Conservation (phyloP, 2,113 vertebrate species). For the Dicrurus megarhynchus region DNA sequence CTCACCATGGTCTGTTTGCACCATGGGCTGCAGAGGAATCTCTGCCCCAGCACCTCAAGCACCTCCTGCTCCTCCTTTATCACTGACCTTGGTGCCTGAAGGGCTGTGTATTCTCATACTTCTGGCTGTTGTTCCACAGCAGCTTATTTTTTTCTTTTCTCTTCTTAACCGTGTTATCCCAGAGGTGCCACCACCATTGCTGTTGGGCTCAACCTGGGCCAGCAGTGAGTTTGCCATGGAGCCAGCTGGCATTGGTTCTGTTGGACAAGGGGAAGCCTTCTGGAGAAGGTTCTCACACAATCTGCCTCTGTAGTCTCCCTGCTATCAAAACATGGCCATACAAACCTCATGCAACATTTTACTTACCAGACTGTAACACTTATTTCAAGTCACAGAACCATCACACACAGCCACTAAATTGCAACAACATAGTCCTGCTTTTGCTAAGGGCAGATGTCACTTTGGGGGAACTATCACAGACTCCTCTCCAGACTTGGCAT, state of each 20-base stretch:
- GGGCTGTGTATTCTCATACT: background rate
- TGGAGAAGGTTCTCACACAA: background rate
- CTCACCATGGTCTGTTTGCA: background rate
- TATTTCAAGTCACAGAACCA: background rate
- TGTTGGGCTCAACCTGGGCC: background rate
- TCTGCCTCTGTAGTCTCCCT: background rate
- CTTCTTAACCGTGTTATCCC: background rate
- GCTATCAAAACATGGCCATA: background rate
- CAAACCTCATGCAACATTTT: background rate
- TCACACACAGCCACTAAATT: background rate
- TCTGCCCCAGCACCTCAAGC: background rate
- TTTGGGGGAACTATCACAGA: background rate
- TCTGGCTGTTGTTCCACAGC: background rate
- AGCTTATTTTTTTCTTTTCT: background rate
- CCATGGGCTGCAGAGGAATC: accelerated
- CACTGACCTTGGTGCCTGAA: background rate
- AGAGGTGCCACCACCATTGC: background rate
- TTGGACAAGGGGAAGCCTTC: background rate
- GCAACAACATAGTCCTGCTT: background rate
- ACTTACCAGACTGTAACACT: background rate
- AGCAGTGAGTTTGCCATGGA: accelerated
- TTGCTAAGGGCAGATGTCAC: background rate
- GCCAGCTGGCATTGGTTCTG: background rate
- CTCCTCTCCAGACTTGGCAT: background rate
- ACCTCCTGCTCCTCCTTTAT: background rate